Percentiles rank a stretch among this genome's conserved stretches.
These are phyloP conservation scores for Limnodromus scolopaceus DNA, from an alignment of 2,797 vertebrate species.

Conservation along the genomic window DNA sequence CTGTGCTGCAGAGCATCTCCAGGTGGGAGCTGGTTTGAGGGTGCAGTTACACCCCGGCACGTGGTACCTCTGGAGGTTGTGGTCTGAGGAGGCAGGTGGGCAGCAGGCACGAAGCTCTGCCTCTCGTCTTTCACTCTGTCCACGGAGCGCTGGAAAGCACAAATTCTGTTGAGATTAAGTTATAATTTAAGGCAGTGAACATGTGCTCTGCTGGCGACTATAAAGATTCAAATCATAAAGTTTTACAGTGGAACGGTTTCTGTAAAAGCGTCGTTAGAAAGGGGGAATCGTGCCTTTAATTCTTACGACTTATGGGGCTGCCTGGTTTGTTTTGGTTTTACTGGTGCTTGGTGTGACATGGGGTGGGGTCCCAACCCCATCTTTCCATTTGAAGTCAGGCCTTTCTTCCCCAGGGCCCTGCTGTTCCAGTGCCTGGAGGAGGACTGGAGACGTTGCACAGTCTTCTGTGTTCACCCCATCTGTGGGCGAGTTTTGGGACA, in stretches of 20 bases:
- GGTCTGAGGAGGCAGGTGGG: constrained; percentile 33
- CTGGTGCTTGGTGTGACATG: constrained; percentile 61
- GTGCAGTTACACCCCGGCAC: neutral
- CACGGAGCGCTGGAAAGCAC: constrained; percentile 69
- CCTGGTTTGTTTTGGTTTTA: constrained; percentile 78
- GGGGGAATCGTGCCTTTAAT: constrained; percentile 82
- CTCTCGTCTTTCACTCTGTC: constrained; percentile 44
- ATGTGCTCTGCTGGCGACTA: constrained; percentile 84
- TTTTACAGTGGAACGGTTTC: constrained; percentile 87
- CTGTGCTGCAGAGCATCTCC: constrained; percentile 2
- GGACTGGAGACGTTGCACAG: neutral
- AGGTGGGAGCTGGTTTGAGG: neutral
- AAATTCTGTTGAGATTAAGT: constrained; percentile 80
- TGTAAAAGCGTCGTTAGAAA: constrained; percentile 84
- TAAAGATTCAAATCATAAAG: constrained; percentile 88
- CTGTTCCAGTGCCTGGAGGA: neutral
- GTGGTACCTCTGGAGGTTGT: neutral
- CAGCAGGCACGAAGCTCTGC: neutral
- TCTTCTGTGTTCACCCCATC: neutral
- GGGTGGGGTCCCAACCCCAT: constrained; percentile 25
- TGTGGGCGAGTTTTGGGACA: neutral
- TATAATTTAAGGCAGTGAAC: constrained; percentile 85
- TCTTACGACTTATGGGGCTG: constrained; percentile 81
- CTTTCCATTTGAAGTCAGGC: constrained; percentile 59
- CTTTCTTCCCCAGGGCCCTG: neutral